Evolutionary conservation across 2,113 vertebrate genomes (phyloP).

Genomic region (Menura novaehollandiae): DNA sequence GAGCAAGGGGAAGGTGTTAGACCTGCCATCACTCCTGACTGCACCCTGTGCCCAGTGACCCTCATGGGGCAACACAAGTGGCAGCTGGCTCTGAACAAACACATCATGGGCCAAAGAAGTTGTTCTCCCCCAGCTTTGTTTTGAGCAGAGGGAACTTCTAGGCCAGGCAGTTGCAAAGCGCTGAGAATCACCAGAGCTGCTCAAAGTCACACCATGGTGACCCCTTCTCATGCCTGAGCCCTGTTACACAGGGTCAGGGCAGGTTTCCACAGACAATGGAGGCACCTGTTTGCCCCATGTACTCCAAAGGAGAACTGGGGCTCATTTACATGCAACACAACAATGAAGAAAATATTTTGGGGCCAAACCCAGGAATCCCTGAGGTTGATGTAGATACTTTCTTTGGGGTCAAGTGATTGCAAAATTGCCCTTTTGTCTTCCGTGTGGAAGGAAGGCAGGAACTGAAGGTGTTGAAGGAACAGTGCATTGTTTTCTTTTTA

Average conservation of each 20-base stretch:
- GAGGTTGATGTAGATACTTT: neutral
- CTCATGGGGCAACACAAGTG: neutral
- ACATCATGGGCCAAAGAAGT: neutral
- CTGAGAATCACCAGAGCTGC: neutral
- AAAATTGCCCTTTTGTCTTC: neutral
- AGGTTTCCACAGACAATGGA: neutral
- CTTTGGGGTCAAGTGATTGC: neutral
- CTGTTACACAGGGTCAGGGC: neutral
- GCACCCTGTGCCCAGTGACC: neutral
- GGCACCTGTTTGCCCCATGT: neutral
- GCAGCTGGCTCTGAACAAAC: neutral
- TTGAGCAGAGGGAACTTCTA: neutral
- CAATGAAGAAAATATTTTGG: neutral
- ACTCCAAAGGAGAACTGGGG: neutral
- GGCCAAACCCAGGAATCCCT: neutral
- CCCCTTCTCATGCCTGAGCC: neutral
- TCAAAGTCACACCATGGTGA: rapidly evolving
- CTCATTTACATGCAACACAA: neutral
- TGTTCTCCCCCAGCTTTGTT: neutral
- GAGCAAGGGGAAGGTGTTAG: neutral
- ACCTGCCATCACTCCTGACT: neutral
- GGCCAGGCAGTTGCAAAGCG: neutral
- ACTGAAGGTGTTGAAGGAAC: neutral
- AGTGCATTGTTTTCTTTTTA: neutral
- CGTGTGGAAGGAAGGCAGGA: neutral